A percentile compares a stretch with the other conserved stretches of the same genome.
Evolutionary conservation across 2,797 vertebrate genomes (phyloP).

Genomic region (Oreochromis grahami): DNA sequence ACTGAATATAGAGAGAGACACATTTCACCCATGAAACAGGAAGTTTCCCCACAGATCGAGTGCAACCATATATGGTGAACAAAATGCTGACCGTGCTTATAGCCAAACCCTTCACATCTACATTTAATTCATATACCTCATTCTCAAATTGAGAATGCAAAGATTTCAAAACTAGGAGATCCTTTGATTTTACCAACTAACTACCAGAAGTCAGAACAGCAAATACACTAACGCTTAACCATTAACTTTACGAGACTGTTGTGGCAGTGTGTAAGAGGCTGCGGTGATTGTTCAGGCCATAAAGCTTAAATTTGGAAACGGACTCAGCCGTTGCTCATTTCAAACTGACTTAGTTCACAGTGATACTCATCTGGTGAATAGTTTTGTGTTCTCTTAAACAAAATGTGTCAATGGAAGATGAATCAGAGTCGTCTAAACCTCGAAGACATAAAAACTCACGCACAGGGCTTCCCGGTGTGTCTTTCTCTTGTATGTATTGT

Average conservation of each 20-base stretch:
- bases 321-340: constrained; percentile 22
- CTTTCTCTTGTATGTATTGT: background rate
- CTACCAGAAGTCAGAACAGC: background rate
- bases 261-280: background rate
- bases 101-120: background rate
- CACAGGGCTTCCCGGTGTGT: constrained; percentile 1
- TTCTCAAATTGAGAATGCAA: background rate
- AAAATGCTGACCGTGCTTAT: background rate
- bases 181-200: background rate
- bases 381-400: constrained; percentile 15
- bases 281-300: constrained; percentile 19
- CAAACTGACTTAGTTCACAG: constrained; percentile 4
- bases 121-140: background rate
- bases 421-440: constrained; percentile 23
- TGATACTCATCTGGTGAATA: constrained; percentile 30
- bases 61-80: background rate
- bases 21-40: background rate
- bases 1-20: background rate
- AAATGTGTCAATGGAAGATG: constrained; percentile 31
- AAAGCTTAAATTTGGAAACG: constrained; percentile 12
- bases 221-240: background rate
- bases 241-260: background rate
- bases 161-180: background rate
- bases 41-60: background rate
- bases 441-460: constrained; percentile 1